Evolutionary conservation across 2,888 invertebrate species (phyloP).

Genomic region (Colostygia pectinataria): DNA sequence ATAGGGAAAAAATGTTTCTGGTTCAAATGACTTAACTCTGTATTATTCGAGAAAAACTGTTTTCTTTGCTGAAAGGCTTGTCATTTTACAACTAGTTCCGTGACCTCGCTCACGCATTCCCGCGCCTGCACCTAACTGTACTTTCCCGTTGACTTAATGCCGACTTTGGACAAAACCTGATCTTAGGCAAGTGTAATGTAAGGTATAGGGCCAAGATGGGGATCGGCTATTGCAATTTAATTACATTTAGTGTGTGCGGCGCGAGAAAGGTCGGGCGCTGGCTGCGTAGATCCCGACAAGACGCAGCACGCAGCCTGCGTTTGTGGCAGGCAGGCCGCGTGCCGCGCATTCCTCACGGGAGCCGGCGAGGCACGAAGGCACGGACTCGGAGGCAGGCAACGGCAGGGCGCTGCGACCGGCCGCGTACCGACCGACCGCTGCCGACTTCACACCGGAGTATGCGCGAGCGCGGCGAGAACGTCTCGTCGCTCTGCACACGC

Average conservation of each 20-base stretch:
- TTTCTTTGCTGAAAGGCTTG: constrained; percentile 75
- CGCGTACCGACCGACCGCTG: constrained; percentile 51
- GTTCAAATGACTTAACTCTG: constrained; percentile 34
- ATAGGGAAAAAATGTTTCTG: constrained; percentile 1
- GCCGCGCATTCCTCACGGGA: constrained; percentile 73
- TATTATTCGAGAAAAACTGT: constrained; percentile 63
- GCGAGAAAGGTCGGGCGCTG: constrained; percentile 54
- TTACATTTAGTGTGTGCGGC: constrained; percentile 75
- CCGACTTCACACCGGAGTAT: constrained; percentile 80
- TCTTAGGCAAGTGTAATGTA: constrained; percentile 79
- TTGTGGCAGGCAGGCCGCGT: constrained; percentile 49
- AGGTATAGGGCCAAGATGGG: constrained; percentile 71
- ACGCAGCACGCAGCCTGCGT: constrained; percentile 56
- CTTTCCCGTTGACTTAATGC: constrained; percentile 82
- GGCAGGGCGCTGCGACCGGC: constrained; percentile 49
- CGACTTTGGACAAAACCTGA: constrained; percentile 81
- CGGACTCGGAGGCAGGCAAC: constrained; percentile 38
- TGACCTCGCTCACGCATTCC: constrained; percentile 84
- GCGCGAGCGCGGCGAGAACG: constrained; percentile 81
- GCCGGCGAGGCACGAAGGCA: constrained; percentile 39
- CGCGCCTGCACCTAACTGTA: constrained; percentile 83
- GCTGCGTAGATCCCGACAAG: constrained; percentile 62
- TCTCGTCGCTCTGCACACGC: constrained; percentile 68
- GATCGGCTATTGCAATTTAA: constrained; percentile 79
- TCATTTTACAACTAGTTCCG: constrained; percentile 83